Evolutionary conservation across 2,797 vertebrate species (phyloP).

Genomic region (Pithecia hirsuta): DNA sequence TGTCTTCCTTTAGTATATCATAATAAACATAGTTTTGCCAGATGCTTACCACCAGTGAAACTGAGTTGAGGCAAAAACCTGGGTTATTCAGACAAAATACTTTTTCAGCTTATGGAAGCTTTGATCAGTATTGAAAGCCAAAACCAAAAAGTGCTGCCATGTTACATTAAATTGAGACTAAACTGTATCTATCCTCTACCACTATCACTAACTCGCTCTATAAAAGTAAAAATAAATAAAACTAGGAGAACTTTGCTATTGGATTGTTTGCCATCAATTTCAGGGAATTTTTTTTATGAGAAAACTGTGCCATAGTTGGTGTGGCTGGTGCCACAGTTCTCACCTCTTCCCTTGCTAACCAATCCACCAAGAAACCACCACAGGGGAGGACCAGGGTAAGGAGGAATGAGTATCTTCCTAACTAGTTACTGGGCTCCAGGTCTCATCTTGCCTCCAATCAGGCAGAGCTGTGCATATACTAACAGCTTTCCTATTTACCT

Average conservation of each 20-base stretch:
- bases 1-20: not conserved
- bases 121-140: constrained; percentile 41
- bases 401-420: not conserved
- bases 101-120: constrained; percentile 13
- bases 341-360: not conserved
- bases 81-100: constrained; percentile 53
- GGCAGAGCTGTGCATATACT: not conserved
- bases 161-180: constrained; percentile 37
- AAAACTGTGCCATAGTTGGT: not conserved
- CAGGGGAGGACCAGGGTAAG: not conserved
- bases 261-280: not conserved
- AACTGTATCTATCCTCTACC: not conserved
- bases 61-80: constrained; percentile 37
- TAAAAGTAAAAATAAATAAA: not conserved
- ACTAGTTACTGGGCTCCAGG: not conserved
- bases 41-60: constrained; percentile 42
- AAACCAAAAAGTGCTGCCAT: constrained; percentile 45
- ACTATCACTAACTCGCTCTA: not conserved
- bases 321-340: not conserved
- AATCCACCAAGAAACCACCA: no score
- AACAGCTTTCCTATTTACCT: not conserved
- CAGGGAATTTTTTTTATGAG: not conserved
- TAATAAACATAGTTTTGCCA: not conserved
- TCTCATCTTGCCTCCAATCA: not conserved
- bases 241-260: not conserved